Percentiles rank a stretch among this genome's conserved stretches.
phyloP scores from a whole-genome alignment of 2,888 invertebrate genomes.

The Orthonevra nobilis region DNA sequence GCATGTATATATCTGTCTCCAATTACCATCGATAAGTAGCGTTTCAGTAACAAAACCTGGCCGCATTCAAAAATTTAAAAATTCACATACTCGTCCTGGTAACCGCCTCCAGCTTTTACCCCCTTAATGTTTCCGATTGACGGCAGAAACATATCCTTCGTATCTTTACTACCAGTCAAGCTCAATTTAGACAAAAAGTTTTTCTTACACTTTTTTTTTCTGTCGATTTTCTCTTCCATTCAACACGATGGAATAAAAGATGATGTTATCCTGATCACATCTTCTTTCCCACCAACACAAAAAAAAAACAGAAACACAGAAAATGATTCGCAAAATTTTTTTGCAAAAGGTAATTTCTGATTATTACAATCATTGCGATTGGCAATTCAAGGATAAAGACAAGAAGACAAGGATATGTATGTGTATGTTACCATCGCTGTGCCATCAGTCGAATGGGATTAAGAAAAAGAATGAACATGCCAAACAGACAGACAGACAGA shows the following conservation, averaged over 20 bases:
- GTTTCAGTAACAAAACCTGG: background rate
- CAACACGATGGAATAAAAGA: constrained; percentile 61
- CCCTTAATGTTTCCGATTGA: background rate
- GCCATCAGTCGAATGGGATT: constrained; percentile 57
- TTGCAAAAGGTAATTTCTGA: constrained; percentile 68
- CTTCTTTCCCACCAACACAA: constrained; percentile 9
- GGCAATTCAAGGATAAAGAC: constrained; percentile 66
- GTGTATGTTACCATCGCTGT: too few species aligned
- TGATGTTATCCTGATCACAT: constrained; percentile 64
- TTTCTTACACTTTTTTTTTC: constrained; percentile 17
- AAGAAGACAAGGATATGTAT: too few species aligned
- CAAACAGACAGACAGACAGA: constrained; percentile 42
- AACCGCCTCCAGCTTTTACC: too few species aligned
- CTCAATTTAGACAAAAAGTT: constrained; percentile 15
- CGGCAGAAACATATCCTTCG: background rate
- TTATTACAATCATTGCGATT: constrained; percentile 70
- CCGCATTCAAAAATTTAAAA: too few species aligned
- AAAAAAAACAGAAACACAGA: constrained; percentile 1
- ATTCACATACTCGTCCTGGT: too few species aligned
- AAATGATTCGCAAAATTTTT: constrained; percentile 52
- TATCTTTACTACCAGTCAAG: too few species aligned
- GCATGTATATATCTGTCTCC: constrained; percentile 27
- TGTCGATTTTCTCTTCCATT: constrained; percentile 23
- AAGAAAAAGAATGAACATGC: constrained; percentile 22
- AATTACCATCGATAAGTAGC: constrained; percentile 22